Conservation (phyloP, 2,797 vertebrate species). For the Gadopsis marmoratus region DNA sequence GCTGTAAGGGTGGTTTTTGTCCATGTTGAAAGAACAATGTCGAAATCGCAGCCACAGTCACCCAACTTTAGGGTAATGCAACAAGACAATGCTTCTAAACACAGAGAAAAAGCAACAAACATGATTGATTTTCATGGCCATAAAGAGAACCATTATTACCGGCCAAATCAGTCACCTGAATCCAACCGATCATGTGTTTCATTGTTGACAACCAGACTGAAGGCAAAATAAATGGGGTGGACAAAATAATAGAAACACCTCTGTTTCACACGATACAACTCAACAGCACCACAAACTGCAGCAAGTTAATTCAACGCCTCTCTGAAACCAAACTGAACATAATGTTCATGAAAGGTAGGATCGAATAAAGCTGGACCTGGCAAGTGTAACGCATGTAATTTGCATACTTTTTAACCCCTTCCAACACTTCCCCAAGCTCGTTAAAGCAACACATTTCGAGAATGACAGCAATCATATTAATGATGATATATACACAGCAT, state of each 20-base stretch:
- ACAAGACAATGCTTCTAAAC: neutral
- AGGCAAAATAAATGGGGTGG: neutral
- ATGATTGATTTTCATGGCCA: neutral
- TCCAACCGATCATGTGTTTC: neutral
- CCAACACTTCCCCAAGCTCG: neutral
- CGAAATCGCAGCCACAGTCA: neutral
- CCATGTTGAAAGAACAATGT: neutral
- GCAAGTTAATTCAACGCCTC: neutral
- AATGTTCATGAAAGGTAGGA: neutral
- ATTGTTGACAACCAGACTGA: neutral
- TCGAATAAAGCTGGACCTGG: neutral
- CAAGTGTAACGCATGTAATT: neutral
- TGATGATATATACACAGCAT: slow-evolving; percentile 20
- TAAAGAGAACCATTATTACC: neutral
- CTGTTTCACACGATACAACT: neutral
- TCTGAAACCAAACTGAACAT: neutral
- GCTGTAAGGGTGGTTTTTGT: neutral
- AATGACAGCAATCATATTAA: slow-evolving; percentile 5
- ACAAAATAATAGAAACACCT: neutral
- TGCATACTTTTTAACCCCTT: neutral
- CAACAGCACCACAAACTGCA: neutral
- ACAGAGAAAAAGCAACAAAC: neutral
- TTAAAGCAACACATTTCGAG: slow-evolving; percentile 6
- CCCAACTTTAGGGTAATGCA: neutral
- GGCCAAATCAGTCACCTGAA: neutral